Percentiles rank a stretch among this genome's conserved stretches.
These are phyloP conservation scores for Phoxinus phoxinus DNA, from an alignment of 2,113 vertebrate genomes.

Conservation along the genomic window DNA sequence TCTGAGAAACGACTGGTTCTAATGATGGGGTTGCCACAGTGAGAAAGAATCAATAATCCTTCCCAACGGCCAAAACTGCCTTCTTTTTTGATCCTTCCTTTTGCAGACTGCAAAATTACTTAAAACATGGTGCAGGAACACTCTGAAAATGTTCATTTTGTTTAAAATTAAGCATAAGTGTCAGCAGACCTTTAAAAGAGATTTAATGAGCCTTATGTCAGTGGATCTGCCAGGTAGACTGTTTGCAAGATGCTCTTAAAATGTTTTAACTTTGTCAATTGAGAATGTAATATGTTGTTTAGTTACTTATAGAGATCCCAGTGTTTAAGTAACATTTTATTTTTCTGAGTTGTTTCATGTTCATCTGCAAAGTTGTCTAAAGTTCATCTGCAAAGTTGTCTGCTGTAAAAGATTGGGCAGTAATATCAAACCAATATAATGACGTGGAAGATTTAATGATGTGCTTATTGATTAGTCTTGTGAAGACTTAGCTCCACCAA, in stretches of 20 bases:
- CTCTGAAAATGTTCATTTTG: conserved; percentile 36
- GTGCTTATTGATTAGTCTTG: background rate
- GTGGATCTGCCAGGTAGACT: conserved; percentile 57
- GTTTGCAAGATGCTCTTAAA: conserved; percentile 50
- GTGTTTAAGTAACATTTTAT: background rate
- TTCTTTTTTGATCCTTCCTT: conserved; percentile 26
- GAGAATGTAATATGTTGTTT: background rate
- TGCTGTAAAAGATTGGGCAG: background rate
- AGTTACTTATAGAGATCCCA: background rate
- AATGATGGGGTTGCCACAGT: conserved; percentile 47
- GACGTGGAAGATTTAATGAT: background rate
- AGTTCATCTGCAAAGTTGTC: background rate
- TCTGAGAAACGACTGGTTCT: conserved; percentile 55
- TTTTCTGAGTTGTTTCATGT: background rate
- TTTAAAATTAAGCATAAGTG: conserved; percentile 58
- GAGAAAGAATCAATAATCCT: conserved; percentile 59
- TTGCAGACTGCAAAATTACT: background rate
- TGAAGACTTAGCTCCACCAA: conserved; percentile 66
- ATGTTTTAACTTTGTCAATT: conserved; percentile 47
- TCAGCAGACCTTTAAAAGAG: conserved; percentile 53
- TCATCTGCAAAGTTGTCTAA: background rate
- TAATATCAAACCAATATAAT: background rate
- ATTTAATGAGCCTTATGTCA: conserved; percentile 58
- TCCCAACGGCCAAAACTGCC: conserved; percentile 24
- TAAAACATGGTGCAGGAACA: background rate